A percentile compares a stretch with the other conserved stretches of the same genome.
Conservation (phyloP, 2,797 vertebrate species). For the Garrulus glandarius region DNA sequence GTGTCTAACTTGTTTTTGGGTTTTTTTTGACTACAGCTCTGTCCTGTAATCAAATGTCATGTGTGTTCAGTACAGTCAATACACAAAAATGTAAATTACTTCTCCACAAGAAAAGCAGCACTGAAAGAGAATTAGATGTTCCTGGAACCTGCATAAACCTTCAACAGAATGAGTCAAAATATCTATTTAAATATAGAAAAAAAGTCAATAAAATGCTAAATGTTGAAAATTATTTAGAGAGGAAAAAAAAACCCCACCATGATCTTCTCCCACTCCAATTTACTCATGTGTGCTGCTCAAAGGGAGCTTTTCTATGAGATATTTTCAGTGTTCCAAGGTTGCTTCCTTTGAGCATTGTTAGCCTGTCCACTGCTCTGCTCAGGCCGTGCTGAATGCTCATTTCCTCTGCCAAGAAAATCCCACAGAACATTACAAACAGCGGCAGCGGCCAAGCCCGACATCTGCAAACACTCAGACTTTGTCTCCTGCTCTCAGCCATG, state of each 20-base stretch:
- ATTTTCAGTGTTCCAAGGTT: slow-evolving; percentile 51
- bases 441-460: slow-evolving; percentile 72
- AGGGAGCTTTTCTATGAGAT: slow-evolving; percentile 48
- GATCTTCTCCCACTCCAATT: background rate
- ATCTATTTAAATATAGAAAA: slow-evolving; percentile 18
- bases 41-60: background rate
- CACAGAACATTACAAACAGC: slow-evolving; percentile 62
- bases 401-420: slow-evolving; percentile 69
- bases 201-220: slow-evolving; percentile 21
- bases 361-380: slow-evolving; percentile 58
- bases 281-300: slow-evolving; percentile 12
- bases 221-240: background rate
- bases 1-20: background rate
- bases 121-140: slow-evolving; percentile 23
- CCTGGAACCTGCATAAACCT: slow-evolving; percentile 32
- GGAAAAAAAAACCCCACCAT: background rate
- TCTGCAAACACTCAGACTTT: slow-evolving; percentile 78
- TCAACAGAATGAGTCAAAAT: slow-evolving; percentile 30
- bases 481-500: slow-evolving; percentile 63
- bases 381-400: slow-evolving; percentile 34
- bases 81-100: slow-evolving; percentile 32
- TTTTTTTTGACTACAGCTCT: background rate
- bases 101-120: slow-evolving; percentile 38
- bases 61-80: background rate
- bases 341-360: slow-evolving; percentile 58